Base-by-base conservation (phyloP, 2,113 vertebrate genomes). In the Anguilla rostrata region DNA sequence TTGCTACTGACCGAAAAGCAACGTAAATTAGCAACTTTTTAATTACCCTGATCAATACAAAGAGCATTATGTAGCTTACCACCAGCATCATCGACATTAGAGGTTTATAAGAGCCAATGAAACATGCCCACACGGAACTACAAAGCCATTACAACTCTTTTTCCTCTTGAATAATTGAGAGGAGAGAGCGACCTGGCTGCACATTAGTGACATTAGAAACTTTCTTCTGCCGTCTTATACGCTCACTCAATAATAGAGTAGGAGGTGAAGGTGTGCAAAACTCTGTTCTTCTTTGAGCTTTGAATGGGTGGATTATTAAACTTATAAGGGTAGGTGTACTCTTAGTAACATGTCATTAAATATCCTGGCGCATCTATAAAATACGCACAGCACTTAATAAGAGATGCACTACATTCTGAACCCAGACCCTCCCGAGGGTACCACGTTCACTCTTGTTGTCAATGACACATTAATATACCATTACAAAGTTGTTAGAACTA, bases 341-440 rank as follows among this genome's bases (percentile, higher is more conserved):
- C 89, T 92, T 89, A 60, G 57, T 86, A 90, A 41, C 63, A 81
- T 43, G 85, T 82, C 83, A 87, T 93, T 87, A 90, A 91, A 92
- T 91, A 93, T 91, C 92, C 90, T 90, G 91, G 89, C 87, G 90
- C 86, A 85, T 84, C 56, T 89, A 91, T 93, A 90, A 92, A 92
- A 92, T 88, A 91, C 89, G 90, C 75, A 88, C 90, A 78, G 2
- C 29, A 80, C 81, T 87, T 91, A 92, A 90, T 71, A 71, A n/a
- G 63, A n/a, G 20, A 71, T 71, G 63, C 26, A n/a, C 63, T 22
- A 20, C 2, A 71, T 71, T 71, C 1, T 71, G 63, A 14, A 60
- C 57, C 57, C 20, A 66, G 71, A 29, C 26, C 5, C n/a, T n/a
- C 71, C 11, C 26, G 34, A 75, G 26, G 11, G 71, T 0, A 22